Evolutionary conservation across 2,113 vertebrate species (phyloP).

Genomic region (Melanerpes aurifrons): DNA sequence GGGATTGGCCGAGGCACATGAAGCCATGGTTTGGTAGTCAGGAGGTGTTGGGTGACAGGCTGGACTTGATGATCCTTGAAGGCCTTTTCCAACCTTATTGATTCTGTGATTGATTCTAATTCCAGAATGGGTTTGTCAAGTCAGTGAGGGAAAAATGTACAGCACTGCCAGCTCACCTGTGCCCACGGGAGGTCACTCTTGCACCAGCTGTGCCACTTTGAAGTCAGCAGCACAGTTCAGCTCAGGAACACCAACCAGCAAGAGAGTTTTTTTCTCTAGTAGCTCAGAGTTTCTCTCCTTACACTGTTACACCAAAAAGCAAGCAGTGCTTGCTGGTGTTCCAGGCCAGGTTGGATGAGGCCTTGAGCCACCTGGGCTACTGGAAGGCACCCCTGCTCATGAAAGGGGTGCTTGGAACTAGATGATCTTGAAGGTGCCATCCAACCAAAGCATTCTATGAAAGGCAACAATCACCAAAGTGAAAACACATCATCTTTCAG

Average conservation of each 20-base stretch:
- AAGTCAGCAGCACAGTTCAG: neutral
- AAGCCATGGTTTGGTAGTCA: too few species aligned
- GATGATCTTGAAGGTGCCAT: too few species aligned
- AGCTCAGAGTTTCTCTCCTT: neutral
- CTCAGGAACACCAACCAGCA: neutral
- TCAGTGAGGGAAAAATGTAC: accelerated
- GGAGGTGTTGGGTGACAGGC: too few species aligned
- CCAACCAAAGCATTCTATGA: too few species aligned
- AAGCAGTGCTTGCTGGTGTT: neutral
- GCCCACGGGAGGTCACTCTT: constrained; percentile 63
- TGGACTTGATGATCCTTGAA: too few species aligned
- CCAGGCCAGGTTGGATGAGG: too few species aligned
- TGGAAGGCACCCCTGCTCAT: too few species aligned
- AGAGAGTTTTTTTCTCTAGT: neutral
- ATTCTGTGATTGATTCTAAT: too few species aligned
- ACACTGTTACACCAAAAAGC: neutral
- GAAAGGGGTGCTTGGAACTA: too few species aligned
- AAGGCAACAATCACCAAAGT: neutral
- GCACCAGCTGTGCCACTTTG: neutral
- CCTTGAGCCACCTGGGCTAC: too few species aligned
- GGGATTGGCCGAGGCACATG: too few species aligned
- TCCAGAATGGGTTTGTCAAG: neutral
- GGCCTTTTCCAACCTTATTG: too few species aligned
- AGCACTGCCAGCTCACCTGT: neutral
- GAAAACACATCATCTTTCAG: neutral